Evolutionary conservation across 2,888 invertebrate genomes (phyloP).

Genomic region (Orchesellides sinensis): DNA sequence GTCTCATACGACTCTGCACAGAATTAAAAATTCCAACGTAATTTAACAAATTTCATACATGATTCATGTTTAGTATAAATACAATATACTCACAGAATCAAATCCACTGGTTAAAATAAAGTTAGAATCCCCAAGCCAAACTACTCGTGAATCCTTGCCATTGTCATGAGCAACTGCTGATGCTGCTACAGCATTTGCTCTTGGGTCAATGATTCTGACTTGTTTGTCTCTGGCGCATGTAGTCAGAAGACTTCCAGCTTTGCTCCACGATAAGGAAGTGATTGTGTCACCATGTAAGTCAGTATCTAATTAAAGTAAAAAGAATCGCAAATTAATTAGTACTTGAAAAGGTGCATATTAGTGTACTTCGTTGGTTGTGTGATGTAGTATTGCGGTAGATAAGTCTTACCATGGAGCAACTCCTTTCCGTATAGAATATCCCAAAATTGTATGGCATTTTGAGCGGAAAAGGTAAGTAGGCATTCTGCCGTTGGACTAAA

Average conservation of each 20-base stretch:
- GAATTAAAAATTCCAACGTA: constrained; percentile 24
- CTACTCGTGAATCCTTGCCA: constrained; percentile 92
- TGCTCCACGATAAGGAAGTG: constrained; percentile 93
- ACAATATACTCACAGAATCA: constrained; percentile 81
- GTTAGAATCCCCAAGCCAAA: constrained; percentile 92
- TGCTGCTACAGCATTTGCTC: constrained; percentile 78
- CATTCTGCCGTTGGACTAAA: constrained; percentile 95
- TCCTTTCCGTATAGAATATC: constrained; percentile 91
- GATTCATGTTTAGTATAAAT: neutral
- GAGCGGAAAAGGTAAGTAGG: constrained; percentile 90
- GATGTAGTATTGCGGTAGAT: neutral
- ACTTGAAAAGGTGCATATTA: neutral
- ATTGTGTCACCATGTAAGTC: constrained; percentile 89
- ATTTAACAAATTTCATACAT: constrained; percentile 5
- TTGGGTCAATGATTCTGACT: constrained; percentile 90
- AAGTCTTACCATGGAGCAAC: constrained; percentile 75
- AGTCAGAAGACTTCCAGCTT: constrained; percentile 88
- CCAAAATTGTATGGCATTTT: constrained; percentile 89
- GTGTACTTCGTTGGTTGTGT: neutral
- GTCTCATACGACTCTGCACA: constrained; percentile 86
- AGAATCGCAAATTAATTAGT: neutral
- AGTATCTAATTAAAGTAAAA: constrained; percentile 79
- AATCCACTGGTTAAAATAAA: constrained; percentile 93
- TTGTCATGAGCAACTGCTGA: constrained; percentile 87
- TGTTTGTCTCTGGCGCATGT: constrained; percentile 95